Percentiles rank a stretch among this genome's conserved stretches.
Evolutionary conservation across 2,797 vertebrate genomes (phyloP).

Genomic region (Esox masquinongy): DNA sequence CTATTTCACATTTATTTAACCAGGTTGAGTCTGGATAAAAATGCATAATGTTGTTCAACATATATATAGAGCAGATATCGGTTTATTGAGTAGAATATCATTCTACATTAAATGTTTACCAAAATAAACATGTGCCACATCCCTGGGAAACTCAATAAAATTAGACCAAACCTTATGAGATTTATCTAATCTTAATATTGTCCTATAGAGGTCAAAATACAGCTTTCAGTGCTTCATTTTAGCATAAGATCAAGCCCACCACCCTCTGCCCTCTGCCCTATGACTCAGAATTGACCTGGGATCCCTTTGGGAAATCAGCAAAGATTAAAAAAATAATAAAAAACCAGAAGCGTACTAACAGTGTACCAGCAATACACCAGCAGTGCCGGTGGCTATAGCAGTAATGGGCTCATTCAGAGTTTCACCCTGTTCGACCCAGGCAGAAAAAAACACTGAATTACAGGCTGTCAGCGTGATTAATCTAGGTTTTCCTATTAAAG

Average conservation of each 20-base stretch:
- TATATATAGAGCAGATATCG: too few relatives aligned
- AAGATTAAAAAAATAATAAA: neutral
- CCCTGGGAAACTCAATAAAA: neutral
- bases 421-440: neutral
- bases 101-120: too few relatives aligned
- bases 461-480: neutral
- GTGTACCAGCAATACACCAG: neutral
- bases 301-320: conserved; percentile 3
- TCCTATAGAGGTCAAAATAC: neutral
- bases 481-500: conserved; percentile 4
- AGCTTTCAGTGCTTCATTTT: neutral
- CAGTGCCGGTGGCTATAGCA: neutral
- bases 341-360: too few relatives aligned
- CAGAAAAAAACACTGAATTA: neutral
- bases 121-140: too few relatives aligned
- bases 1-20: too few relatives aligned
- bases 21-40: neutral
- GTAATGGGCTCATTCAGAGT: neutral
- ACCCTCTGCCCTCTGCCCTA: neutral
- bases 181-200: neutral
- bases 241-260: neutral
- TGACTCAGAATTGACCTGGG: neutral
- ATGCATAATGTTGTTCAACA: too few relatives aligned
- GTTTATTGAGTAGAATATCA: too few relatives aligned
- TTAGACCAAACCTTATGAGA: neutral